Evolutionary conservation across 2,888 invertebrate genomes (phyloP).

Genomic region (Lithosia quadra): DNA sequence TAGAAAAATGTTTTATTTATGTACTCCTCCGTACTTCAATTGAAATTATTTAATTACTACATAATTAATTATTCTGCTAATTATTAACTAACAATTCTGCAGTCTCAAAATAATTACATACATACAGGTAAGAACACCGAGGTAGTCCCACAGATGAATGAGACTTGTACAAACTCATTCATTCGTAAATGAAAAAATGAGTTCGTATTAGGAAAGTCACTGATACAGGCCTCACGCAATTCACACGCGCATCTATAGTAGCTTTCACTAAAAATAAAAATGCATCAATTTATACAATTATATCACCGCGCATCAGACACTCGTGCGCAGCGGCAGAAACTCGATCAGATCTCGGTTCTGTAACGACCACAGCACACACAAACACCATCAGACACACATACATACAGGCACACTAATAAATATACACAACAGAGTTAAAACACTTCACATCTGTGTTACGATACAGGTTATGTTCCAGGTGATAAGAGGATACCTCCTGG

Average conservation of each 20-base stretch:
- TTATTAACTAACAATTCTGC: constrained; percentile 85
- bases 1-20: constrained; percentile 81
- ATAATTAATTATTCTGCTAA: constrained; percentile 79
- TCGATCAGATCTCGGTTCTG: constrained; percentile 65
- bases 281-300: constrained; percentile 78
- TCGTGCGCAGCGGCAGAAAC: constrained; percentile 63
- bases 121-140: constrained; percentile 79
- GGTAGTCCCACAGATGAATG: constrained; percentile 73
- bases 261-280: constrained; percentile 78
- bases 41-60: constrained; percentile 80
- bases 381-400: constrained; percentile 45
- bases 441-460: constrained; percentile 68
- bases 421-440: constrained; percentile 80
- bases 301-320: constrained; percentile 53
- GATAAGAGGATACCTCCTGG: constrained; percentile 30
- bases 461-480: constrained; percentile 58
- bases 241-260: constrained; percentile 61
- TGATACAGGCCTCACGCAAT: constrained; percentile 57
- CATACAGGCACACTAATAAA: constrained; percentile 71
- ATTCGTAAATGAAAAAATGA: constrained; percentile 49
- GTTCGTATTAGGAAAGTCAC: constrained; percentile 60
- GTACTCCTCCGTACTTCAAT: constrained; percentile 82
- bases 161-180: constrained; percentile 65
- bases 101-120: constrained; percentile 85
- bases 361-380: constrained; percentile 63